Conservation (phyloP, 2,113 vertebrate genomes). For the Heterotis niloticus region DNA sequence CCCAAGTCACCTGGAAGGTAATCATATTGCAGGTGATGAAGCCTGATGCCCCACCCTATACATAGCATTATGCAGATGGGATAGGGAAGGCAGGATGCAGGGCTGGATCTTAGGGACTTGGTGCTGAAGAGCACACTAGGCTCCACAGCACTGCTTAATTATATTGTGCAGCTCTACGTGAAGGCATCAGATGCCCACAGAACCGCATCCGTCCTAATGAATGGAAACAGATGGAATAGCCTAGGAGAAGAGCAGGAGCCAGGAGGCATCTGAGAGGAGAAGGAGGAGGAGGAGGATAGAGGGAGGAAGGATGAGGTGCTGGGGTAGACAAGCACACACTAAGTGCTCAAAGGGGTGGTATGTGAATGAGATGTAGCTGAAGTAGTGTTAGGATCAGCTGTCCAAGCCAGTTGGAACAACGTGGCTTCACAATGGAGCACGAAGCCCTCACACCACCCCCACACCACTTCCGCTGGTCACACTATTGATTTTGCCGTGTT, state of each 20-base stretch:
- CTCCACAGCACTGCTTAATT: constrained; percentile 55
- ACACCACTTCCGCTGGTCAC: neutral
- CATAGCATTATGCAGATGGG: neutral
- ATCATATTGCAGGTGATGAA: no score
- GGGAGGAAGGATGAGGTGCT: neutral
- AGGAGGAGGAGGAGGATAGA: neutral
- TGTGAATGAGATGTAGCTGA: constrained; percentile 54
- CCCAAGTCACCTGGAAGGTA: no score
- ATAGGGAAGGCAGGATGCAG: neutral
- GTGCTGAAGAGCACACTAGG: constrained; percentile 43
- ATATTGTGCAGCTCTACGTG: constrained; percentile 61
- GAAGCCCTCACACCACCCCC: constrained; percentile 13
- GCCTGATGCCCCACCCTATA: neutral
- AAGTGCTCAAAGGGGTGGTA: neutral
- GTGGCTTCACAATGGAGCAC: constrained; percentile 41
- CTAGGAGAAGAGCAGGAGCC: constrained; percentile 48
- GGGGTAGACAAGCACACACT: neutral
- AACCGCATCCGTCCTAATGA: constrained; percentile 67
- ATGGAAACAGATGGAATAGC: constrained; percentile 68
- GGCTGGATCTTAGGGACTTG: constrained; percentile 15
- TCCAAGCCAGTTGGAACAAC: constrained; percentile 56
- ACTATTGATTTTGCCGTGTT: constrained; percentile 35
- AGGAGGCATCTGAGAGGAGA: constrained; percentile 34
- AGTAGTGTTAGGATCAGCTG: constrained; percentile 55
- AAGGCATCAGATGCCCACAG: constrained; percentile 63